Conservation (phyloP, 2,113 vertebrate species). For the Artemisiospiza belli region DNA sequence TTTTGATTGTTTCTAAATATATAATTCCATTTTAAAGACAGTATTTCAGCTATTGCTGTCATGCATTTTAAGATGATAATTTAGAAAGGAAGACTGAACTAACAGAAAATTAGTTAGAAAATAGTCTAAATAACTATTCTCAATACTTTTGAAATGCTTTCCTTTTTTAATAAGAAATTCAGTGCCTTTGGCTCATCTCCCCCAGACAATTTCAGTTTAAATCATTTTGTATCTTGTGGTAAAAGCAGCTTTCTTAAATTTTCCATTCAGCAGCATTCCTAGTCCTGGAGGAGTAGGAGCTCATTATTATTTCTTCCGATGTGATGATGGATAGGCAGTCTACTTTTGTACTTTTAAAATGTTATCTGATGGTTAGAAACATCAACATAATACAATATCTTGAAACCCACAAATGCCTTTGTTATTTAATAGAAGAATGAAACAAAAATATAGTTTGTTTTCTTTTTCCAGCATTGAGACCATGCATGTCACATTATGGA, state of each 20-base stretch:
- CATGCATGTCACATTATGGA: neutral
- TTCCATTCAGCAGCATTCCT: conserved; percentile 36
- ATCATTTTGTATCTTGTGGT: neutral
- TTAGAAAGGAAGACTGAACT: neutral
- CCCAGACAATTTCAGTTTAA: neutral
- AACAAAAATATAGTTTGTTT: neutral
- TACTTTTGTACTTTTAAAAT: conserved; percentile 23
- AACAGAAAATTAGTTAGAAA: neutral
- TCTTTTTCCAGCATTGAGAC: neutral
- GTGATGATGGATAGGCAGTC: conserved; percentile 11
- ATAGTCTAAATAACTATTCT: neutral
- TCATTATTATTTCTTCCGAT: conserved; percentile 25
- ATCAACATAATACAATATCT: neutral
- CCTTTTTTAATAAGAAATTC: neutral
- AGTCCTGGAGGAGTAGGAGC: conserved; percentile 19
- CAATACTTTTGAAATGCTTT: neutral
- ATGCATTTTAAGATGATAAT: neutral
- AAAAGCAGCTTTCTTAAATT: conserved; percentile 24
- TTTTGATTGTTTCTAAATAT: neutral
- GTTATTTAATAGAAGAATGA: neutral
- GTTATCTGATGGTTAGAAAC: conserved; percentile 31
- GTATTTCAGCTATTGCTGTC: neutral
- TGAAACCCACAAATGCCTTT: neutral
- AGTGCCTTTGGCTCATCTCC: neutral
- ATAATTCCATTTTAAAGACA: neutral